These are phyloP conservation scores for Terebella lapidaria DNA, from an alignment of 2,888 invertebrate genomes.

Conservation along the genomic window DNA sequence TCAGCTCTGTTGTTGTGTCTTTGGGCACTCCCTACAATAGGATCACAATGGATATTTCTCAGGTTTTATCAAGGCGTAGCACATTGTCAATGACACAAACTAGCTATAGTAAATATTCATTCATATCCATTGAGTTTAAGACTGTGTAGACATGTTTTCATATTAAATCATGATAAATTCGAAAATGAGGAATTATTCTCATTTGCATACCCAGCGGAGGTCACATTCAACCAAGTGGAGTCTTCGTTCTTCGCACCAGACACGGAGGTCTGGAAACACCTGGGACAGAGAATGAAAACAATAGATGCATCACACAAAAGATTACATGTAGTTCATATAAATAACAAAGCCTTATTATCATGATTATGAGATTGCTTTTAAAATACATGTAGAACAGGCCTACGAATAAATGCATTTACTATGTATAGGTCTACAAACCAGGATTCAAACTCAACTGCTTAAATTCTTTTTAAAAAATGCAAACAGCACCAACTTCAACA, in stretches of 20 bases:
- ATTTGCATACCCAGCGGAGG: slow-evolving; percentile 33
- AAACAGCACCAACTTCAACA: no score
- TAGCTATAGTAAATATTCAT: no score
- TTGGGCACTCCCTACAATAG: slow-evolving; percentile 9
- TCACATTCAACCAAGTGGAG: slow-evolving; percentile 35
- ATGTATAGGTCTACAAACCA: no score
- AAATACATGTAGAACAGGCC: no score
- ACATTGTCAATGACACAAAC: no score
- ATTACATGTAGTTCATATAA: background rate
- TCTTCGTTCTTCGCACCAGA: slow-evolving; percentile 30
- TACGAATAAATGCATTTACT: background rate
- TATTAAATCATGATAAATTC: no score
- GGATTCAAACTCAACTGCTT: no score
- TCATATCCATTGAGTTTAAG: no score
- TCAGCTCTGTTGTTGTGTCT: slow-evolving; percentile 21
- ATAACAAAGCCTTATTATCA: background rate
- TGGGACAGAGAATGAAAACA: slow-evolving; percentile 9
- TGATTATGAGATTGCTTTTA: background rate
- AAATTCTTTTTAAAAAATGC: no score
- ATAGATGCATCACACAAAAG: background rate
- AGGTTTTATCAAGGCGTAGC: background rate
- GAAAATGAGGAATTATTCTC: no score
- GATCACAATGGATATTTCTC: background rate
- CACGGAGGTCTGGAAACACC: slow-evolving; percentile 34
- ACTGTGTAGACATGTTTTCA: no score